Evolutionary conservation across 2,797 vertebrate genomes (phyloP).

Genomic region (Botia almorhae): DNA sequence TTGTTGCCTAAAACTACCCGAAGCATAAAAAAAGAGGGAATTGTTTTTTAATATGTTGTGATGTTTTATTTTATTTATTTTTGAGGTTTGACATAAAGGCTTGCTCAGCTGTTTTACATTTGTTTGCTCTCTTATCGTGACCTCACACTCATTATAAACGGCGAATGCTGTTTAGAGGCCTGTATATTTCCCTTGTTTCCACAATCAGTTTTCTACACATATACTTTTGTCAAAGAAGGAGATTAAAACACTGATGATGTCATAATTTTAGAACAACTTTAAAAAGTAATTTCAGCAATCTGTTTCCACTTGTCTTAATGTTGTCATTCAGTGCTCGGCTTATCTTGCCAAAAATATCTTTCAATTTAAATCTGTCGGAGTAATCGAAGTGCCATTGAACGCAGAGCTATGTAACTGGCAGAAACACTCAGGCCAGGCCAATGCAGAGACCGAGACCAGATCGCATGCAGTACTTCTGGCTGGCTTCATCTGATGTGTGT

Average conservation of each 20-base stretch:
- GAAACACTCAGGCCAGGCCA: constrained; percentile 21
- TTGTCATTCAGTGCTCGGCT: constrained; percentile 41
- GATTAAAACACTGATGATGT: constrained; percentile 25
- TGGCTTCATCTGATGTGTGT: constrained; percentile 61
- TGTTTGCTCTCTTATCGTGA: neutral
- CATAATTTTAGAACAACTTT: constrained; percentile 27
- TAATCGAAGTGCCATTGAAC: constrained; percentile 9
- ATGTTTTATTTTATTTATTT: neutral
- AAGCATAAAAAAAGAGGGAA: neutral
- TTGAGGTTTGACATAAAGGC: constrained; percentile 13
- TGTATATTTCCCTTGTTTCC: constrained; percentile 5
- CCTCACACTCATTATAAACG: neutral
- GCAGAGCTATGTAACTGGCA: constrained; percentile 29
- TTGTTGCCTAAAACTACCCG: neutral
- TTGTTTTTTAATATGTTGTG: neutral
- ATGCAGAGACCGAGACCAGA: constrained; percentile 31
- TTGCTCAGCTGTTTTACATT: constrained; percentile 24
- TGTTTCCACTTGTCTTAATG: constrained; percentile 51
- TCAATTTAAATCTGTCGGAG: constrained; percentile 40
- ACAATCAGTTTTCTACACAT: constrained; percentile 1
- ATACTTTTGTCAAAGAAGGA: constrained; percentile 9
- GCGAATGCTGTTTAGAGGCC: constrained; percentile 3
- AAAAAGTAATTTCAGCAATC: constrained; percentile 20
- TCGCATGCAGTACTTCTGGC: constrained; percentile 60
- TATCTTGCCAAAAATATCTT: constrained; percentile 50